phyloP scores from a whole-genome alignment of 1,140 invertebrate genomes.

The Cataglyphis hispanica region DNA sequence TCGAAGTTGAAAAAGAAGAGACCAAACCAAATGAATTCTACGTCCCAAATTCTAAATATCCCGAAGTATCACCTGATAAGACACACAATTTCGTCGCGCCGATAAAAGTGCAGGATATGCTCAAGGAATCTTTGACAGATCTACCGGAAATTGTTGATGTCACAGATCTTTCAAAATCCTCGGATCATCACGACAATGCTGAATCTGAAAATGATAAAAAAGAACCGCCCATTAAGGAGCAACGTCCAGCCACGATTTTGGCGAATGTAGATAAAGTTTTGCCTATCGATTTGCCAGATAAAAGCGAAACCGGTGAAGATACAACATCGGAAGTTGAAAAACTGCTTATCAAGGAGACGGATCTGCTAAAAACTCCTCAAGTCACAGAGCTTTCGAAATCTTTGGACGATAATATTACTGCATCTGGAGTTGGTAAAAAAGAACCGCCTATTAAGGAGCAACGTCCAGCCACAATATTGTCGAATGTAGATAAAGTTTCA shows the following conservation, averaged over 20 bases:
- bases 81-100: background rate
- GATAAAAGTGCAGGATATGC: conserved; percentile 16
- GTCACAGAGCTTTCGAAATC: conserved; percentile 56
- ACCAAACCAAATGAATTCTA: conserved; percentile 74
- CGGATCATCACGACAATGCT: background rate
- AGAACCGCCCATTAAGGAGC: background rate
- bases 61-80: background rate
- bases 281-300: too few relatives aligned
- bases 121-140: background rate
- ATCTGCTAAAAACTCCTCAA: background rate
- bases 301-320: too few relatives aligned
- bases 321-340: background rate
- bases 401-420: conserved; percentile 32
- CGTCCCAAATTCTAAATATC: conserved; percentile 45
- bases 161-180: conserved; percentile 57
- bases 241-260: too few relatives aligned
- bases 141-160: background rate
- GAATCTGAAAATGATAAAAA: conserved; percentile 12
- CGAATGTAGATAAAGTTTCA: conserved; percentile 59
- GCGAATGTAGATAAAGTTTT: too few relatives aligned
- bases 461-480: conserved; percentile 7
- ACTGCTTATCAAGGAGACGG: background rate
- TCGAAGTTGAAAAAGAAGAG: conserved; percentile 75
- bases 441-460: conserved; percentile 47
- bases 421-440: background rate